Evolutionary conservation across 1,140 invertebrate genomes (phyloP).

Genomic region (Tribolium madens): DNA sequence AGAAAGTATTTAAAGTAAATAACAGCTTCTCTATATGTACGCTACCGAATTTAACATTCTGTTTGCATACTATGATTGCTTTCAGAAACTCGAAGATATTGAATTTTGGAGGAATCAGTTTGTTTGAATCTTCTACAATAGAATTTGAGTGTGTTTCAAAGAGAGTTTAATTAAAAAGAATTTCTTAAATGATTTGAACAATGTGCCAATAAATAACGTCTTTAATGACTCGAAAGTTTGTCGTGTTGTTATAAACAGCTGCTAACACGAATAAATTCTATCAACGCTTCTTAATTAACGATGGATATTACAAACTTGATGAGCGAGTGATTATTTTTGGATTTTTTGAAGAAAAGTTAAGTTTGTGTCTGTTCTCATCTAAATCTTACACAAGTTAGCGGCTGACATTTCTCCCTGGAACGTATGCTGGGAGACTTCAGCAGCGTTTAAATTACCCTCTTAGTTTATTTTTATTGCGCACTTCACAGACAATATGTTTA

Average conservation of each 20-base stretch:
- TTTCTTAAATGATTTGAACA: slow-evolving; percentile 19
- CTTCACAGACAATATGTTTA: slow-evolving; percentile 39
- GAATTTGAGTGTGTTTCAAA: slow-evolving; percentile 11
- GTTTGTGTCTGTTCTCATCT: slow-evolving; percentile 13
- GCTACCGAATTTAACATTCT: slow-evolving; percentile 29
- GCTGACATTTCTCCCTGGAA: slow-evolving; percentile 12
- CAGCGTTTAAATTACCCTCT: slow-evolving; percentile 37
- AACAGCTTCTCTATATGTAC: slow-evolving; percentile 4
- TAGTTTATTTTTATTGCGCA: slow-evolving; percentile 32
- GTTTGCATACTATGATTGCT: slow-evolving; percentile 38
- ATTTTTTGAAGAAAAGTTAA: slow-evolving; percentile 20
- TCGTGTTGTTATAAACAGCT: slow-evolving; percentile 7
- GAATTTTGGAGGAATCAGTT: slow-evolving; percentile 28
- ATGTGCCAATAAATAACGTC: slow-evolving; percentile 20
- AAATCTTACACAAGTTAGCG: slow-evolving; percentile 21
- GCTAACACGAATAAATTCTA: slow-evolving; percentile 9
- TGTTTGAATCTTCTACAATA: slow-evolving; percentile 16
- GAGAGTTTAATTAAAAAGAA: slow-evolving; percentile 28
- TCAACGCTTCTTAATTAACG: slow-evolving; percentile 1
- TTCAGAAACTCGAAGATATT: slow-evolving; percentile 32
- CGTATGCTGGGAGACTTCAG: slow-evolving; percentile 25
- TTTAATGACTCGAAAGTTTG: slow-evolving; percentile 6
- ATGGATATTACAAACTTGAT: neutral
- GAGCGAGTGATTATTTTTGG: slow-evolving; percentile 8
- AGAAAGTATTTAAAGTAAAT: slow-evolving; percentile 33